Percentiles rank a stretch among this genome's conserved stretches.
Evolutionary conservation across 2,888 invertebrate genomes (phyloP).

Genomic region (Latheticus oryzae): DNA sequence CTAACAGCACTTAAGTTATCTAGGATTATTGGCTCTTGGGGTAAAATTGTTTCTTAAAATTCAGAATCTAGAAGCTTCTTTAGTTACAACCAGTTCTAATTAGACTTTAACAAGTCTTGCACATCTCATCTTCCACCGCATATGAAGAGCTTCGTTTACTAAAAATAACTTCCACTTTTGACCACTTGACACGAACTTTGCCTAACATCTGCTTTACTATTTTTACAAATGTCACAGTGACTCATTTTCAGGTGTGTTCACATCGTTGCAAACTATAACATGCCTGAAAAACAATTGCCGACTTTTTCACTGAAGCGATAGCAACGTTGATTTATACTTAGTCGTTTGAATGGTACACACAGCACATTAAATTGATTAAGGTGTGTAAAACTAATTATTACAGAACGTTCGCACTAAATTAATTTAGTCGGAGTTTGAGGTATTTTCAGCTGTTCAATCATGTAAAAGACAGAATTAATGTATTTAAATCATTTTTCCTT

Average conservation of each 20-base stretch:
- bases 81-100: too few species aligned
- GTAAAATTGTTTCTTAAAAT: too few species aligned
- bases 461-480: conserved; percentile 9
- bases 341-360: conserved; percentile 11
- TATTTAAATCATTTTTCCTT: conserved; percentile 20
- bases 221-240: conserved; percentile 17
- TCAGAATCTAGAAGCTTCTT: too few species aligned
- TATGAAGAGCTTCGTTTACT: too few species aligned
- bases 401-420: conserved; percentile 25
- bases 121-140: too few species aligned
- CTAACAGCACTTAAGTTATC: too few species aligned
- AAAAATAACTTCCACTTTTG: too few species aligned
- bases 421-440: conserved; percentile 14
- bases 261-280: conserved; percentile 18
- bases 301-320: conserved; percentile 8
- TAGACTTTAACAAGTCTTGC: too few species aligned
- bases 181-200: too few species aligned
- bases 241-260: conserved; percentile 21
- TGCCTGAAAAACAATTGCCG: conserved; percentile 11
- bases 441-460: conserved; percentile 24
- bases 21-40: too few species aligned
- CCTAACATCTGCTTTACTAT: conserved; percentile 29
- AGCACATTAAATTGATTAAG: conserved; percentile 26
- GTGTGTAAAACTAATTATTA: conserved; percentile 29
- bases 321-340: conserved; percentile 15